Evolutionary conservation across 2,888 invertebrate genomes (phyloP).

Genomic region (Andrena camellia): DNA sequence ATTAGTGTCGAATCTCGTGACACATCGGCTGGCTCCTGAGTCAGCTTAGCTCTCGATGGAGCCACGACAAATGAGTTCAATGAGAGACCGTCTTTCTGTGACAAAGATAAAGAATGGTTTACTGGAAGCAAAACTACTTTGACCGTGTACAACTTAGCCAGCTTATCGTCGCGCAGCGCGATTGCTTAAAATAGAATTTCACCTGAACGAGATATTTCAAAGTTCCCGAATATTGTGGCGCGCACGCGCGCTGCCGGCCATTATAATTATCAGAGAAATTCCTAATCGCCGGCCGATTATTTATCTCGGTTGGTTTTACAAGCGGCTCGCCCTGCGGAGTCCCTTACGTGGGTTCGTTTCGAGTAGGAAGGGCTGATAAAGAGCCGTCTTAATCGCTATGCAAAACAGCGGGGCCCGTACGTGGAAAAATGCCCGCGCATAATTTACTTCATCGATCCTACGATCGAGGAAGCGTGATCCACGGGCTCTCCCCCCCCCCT

Average conservation of each 20-base stretch:
- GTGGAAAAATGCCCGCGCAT: conserved; percentile 61
- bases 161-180: conserved; percentile 34
- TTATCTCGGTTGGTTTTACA: conserved; percentile 57
- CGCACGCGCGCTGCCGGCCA: conserved; percentile 14
- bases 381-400: conserved; percentile 58
- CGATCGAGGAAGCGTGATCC: conserved; percentile 52
- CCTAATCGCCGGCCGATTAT: conserved; percentile 55
- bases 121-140: not conserved
- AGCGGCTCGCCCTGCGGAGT: conserved; percentile 12
- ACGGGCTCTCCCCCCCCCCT: not conserved
- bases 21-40: no score
- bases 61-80: no score
- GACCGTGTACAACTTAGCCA: not conserved
- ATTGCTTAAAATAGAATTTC: conserved; percentile 45
- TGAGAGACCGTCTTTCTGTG: no score
- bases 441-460: conserved; percentile 54
- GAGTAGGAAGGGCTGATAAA: conserved; percentile 51
- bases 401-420: conserved; percentile 55
- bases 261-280: conserved; percentile 56
- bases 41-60: no score
- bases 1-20: no score
- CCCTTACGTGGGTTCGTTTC: conserved; percentile 41
- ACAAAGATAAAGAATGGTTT: not conserved
- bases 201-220: conserved; percentile 23
- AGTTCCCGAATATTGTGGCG: conserved; percentile 12